Evolutionary conservation across 2,113 vertebrate species (phyloP), one percentile per base, ranked within the genome.

Genomic region (Anolis sagrei): DNA sequence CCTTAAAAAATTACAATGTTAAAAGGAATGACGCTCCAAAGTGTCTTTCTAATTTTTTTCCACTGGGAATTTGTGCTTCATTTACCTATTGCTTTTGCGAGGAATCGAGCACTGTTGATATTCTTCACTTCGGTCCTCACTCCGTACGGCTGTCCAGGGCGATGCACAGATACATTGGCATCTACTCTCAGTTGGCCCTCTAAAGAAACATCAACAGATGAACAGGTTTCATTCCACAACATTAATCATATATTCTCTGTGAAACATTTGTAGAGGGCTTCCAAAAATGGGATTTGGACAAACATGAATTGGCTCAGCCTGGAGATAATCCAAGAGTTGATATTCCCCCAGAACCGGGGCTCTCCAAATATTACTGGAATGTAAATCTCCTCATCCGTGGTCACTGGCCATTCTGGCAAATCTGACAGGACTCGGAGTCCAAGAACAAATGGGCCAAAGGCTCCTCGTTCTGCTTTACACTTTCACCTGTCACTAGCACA

Each of bases 171-270:
- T 93, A 99, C 90, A 29, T 99, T 99, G 93, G 99, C 99, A 70
- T 99, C 99, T 79, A 99, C 98, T 95, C 99, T 97, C 92, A 99
- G 93, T 91, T 99, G 98, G 68, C 98, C 99, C 96, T 99, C 98
- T 97, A 92, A 93, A 81, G 86, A 64, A 39, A 95, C 19, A 85
- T 82, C n/a, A 89, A 88, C 75, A 93, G 68, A 18, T 86, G 64
- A 92, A 84, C 87, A 87, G 23, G 36, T 62, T 86, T 70, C 27
- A 81, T n/a, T 34, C 61, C 39, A 88, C 73, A 72, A 86, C 3
- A 85, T 79, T 90, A 90, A 88, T 78, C 51, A 44, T 36, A 88
- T 1, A 23, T 27, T 82, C 82, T 18, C 29, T 74, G 82, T 23
- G 86, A 21, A 54, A 44, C 27, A 70, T 84, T 85, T 89, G 76